Evolutionary conservation across 2,888 invertebrate genomes (phyloP).

Genomic region (Apamea sordens): DNA sequence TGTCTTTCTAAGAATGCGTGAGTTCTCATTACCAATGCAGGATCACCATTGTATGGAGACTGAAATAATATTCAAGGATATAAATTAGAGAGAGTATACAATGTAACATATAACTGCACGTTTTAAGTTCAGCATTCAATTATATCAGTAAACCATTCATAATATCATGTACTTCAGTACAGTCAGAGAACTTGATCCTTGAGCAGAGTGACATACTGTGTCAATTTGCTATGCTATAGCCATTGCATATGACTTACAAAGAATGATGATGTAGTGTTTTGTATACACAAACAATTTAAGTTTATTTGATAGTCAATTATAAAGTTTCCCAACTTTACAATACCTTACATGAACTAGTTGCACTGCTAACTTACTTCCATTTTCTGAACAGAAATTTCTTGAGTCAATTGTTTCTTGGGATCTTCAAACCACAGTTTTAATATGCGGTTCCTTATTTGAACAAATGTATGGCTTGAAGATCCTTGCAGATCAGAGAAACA

Average conservation of each 20-base stretch:
- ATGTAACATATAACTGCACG: background rate
- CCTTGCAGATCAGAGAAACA: conserved; percentile 98
- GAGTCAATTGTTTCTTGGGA: conserved; percentile 96
- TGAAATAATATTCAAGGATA: conserved; percentile 73
- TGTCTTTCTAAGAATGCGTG: conserved; percentile 98
- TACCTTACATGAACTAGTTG: conserved; percentile 3
- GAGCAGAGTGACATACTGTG: background rate
- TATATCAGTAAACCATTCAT: background rate
- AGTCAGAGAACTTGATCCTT: background rate
- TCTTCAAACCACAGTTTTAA: conserved; percentile 99
- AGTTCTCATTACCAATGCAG: conserved; percentile 94
- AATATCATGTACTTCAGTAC: background rate
- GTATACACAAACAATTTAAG: background rate
- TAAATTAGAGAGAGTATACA: background rate
- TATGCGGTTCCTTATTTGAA: conserved; percentile 97
- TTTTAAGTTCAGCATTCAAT: background rate
- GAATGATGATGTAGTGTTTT: background rate
- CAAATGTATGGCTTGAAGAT: conserved; percentile 95
- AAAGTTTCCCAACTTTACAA: background rate
- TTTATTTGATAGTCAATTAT: background rate
- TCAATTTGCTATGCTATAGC: background rate
- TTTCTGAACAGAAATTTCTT: conserved; percentile 94
- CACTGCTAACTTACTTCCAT: conserved; percentile 90
- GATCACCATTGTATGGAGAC: conserved; percentile 98
- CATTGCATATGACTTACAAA: background rate